Base-by-base conservation (phyloP, 2,888 invertebrate species). In the Lithophane leautieri region DNA sequence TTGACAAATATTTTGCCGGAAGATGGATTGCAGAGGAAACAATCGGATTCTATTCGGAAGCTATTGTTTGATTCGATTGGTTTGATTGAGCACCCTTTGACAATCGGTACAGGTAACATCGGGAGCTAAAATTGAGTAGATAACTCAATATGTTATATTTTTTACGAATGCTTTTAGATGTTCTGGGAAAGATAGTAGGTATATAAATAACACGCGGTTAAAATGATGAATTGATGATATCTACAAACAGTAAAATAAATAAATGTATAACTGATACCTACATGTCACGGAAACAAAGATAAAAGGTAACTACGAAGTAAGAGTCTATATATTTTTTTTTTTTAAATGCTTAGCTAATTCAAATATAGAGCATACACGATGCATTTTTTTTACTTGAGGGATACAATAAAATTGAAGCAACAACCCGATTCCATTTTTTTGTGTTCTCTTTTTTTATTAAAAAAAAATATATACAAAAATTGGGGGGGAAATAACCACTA, bases 1-100 rank as follows among this genome's bases (percentile, higher is more conserved):
- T 89, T 93, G 93, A 93, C 94, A 94, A 92, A 93, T 92, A 92
- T 91, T 92, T 90, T 79, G 80, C 66, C 76, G 80, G 83, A 90
- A 90, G 92, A 93, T 90, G 80, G 91, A 93, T 93, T 82, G 69
- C 73, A 78, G 73, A 86, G 87, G 86, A 89, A 89, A 87, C 88
- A 88, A 89, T 85, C 52, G 80, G 76, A 85, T 85, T 66, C 47
- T 62, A 75, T 79, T 83, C 85, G 86, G 83, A 87, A 81, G 82
- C 78, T 72, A 74, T 86, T 86, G 78, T 86, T 76, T 84, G 85
- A 85, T 79, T 67, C 75, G 68, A 85, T 84, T 85, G 79, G 25
- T 76, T 81, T 88, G 89, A 89, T 89, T 78, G 86, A 90, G 77
- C 80, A 77, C 79, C 75, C 70, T 79, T 82, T 82, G 73, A 68